Percentiles rank a stretch among this genome's conserved stretches.
Conservation (phyloP, 2,888 invertebrate species). For the Byasa hedistus region DNA sequence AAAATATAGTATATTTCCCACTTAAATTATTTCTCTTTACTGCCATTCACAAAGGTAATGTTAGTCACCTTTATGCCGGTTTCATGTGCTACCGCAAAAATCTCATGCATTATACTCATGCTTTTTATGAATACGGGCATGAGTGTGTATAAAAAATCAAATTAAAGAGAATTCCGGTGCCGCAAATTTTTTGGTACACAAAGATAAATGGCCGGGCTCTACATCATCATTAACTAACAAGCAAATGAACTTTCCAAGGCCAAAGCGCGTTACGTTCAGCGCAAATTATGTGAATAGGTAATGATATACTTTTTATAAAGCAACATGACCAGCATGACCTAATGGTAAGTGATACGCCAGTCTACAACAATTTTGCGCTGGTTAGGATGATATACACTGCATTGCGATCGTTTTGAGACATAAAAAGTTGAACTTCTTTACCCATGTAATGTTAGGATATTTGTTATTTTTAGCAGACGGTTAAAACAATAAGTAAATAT, state of each 20-base stretch:
- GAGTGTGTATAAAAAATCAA: neutral
- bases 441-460: neutral
- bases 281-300: constrained; percentile 52
- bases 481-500: neutral
- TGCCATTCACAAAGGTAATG: neutral
- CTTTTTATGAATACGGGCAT: neutral
- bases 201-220: constrained; percentile 42
- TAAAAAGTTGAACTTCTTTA: too few relatives aligned
- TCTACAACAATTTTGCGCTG: too few relatives aligned
- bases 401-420: too few relatives aligned
- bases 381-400: too few relatives aligned
- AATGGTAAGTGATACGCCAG: too few relatives aligned
- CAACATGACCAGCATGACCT: neutral
- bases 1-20: neutral
- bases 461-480: neutral
- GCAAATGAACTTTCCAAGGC: constrained; percentile 61
- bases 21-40: neutral
- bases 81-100: constrained; percentile 1
- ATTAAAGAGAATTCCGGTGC: neutral
- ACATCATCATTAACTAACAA: constrained; percentile 42
- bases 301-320: constrained; percentile 44
- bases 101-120: neutral
- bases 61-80: neutral
- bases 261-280: constrained; percentile 44
- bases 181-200: constrained; percentile 33